Conservation (phyloP, 2,797 vertebrate species). For the Scolopax bukidnonensis region DNA sequence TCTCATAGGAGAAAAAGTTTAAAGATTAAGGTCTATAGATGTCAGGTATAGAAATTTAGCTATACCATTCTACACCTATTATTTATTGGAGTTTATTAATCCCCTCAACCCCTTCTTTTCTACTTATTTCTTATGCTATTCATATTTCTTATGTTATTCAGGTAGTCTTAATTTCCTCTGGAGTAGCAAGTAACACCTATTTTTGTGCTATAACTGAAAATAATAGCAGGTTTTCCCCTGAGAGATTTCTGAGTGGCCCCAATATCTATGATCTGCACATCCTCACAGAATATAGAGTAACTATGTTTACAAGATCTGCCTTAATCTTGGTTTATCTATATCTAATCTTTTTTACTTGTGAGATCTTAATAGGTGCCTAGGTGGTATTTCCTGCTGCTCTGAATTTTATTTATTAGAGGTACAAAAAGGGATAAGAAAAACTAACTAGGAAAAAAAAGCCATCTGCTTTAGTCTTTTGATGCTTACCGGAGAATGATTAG, state of each 20-base stretch:
- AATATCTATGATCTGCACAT: fast-evolving
- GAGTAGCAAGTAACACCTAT: fast-evolving
- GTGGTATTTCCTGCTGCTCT: not conserved
- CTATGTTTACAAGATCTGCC: not conserved
- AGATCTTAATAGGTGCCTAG: not conserved
- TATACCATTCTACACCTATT: not conserved
- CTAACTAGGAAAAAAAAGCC: fast-evolving
- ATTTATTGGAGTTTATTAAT: not conserved
- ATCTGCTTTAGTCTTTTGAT: not conserved
- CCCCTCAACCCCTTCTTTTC: fast-evolving
- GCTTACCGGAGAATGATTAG: not conserved
- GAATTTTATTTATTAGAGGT: not conserved
- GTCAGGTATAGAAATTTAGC: fast-evolving
- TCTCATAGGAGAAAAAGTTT: not conserved
- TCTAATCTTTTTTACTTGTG: not conserved
- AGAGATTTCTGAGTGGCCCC: not conserved
- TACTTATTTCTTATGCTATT: fast-evolving
- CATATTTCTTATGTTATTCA: not conserved
- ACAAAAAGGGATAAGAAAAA: not conserved
- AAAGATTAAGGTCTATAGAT: fast-evolving
- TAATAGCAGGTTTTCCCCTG: fast-evolving
- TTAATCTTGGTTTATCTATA: not conserved
- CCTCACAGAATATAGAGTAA: not conserved
- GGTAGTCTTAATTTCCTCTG: not conserved
- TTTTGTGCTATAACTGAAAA: not conserved